These are phyloP conservation scores for Diachasmimorpha longicaudata DNA, from an alignment of 1,140 invertebrate species.

Conservation along the genomic window DNA sequence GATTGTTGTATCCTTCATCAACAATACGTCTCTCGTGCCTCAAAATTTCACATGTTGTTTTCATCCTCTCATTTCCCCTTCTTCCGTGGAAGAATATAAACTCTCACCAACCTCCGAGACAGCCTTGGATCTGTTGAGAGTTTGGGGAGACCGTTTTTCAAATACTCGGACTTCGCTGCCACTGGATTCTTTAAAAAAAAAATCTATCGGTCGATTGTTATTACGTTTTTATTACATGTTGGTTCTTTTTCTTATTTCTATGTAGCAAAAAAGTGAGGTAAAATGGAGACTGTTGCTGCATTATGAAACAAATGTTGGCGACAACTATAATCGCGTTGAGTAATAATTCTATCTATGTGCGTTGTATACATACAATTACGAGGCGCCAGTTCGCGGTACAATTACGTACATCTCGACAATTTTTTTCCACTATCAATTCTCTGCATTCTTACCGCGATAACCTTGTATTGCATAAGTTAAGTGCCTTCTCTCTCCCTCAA, in stretches of 20 bases:
- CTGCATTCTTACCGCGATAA: neutral
- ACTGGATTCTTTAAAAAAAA: neutral
- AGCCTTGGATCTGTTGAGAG: neutral
- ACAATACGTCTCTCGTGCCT: no score
- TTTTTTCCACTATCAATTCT: constrained; percentile 2
- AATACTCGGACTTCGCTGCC: neutral
- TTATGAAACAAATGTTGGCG: neutral
- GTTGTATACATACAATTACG: constrained; percentile 30
- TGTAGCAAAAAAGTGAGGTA: neutral
- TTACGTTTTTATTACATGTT: neutral
- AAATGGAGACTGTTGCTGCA: neutral
- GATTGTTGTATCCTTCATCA: no score
- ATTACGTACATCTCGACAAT: constrained; percentile 21
- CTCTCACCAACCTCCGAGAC: neutral
- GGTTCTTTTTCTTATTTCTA: neutral
- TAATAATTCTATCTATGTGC: constrained; percentile 13
- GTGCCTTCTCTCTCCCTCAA: neutral
- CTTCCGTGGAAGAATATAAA: no score
- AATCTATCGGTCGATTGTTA: neutral
- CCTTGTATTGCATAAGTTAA: constrained; percentile 13
- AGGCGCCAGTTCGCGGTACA: constrained; percentile 34
- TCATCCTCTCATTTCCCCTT: no score
- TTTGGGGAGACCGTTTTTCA: neutral
- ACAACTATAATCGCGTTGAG: constrained; percentile 31
- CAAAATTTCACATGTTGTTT: no score